A percentile compares a stretch with the other conserved stretches of the same genome.
Conservation (phyloP, 2,888 invertebrate genomes). For the Ochropleura plecta region DNA sequence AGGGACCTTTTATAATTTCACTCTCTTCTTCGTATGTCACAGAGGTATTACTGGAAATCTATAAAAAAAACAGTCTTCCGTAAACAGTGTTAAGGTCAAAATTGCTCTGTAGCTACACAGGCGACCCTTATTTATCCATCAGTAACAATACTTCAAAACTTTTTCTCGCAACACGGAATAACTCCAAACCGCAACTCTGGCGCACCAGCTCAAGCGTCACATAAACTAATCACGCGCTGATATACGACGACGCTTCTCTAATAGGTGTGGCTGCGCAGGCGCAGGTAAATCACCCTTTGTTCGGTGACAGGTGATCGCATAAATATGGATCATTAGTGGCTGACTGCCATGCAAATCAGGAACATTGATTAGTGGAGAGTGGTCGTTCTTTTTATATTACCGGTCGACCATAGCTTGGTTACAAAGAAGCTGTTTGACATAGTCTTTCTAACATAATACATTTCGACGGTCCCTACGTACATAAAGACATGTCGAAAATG, state of each 20-base stretch:
- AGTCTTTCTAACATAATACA: too few relatives aligned
- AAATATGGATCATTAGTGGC: slow-evolving; percentile 58
- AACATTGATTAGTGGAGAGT: slow-evolving; percentile 38
- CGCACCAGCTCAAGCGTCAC: slow-evolving; percentile 70
- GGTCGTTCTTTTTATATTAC: slow-evolving; percentile 5
- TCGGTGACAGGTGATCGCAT: slow-evolving; percentile 57
- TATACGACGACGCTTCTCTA: slow-evolving; percentile 74
- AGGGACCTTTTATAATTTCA: not conserved
- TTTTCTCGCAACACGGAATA: slow-evolving; percentile 51
- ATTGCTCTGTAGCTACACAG: not conserved
- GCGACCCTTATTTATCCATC: not conserved
- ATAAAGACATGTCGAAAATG: too few relatives aligned
- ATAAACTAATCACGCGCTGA: slow-evolving; percentile 82
- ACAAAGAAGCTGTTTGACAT: not conserved
- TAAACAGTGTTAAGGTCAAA: not conserved
- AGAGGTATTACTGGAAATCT: not conserved
- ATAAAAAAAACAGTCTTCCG: not conserved
- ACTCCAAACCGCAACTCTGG: slow-evolving; percentile 58
- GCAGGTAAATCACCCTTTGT: slow-evolving; percentile 77
- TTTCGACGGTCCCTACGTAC: too few relatives aligned
- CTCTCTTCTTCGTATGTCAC: not conserved
- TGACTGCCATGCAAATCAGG: slow-evolving; percentile 52
- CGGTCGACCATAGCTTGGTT: not conserved
- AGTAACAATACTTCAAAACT: not conserved
- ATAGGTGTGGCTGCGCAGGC: slow-evolving; percentile 66